Conservation (phyloP, 92 coral and sea anemone species). For the Zoanthus gigantus region DNA sequence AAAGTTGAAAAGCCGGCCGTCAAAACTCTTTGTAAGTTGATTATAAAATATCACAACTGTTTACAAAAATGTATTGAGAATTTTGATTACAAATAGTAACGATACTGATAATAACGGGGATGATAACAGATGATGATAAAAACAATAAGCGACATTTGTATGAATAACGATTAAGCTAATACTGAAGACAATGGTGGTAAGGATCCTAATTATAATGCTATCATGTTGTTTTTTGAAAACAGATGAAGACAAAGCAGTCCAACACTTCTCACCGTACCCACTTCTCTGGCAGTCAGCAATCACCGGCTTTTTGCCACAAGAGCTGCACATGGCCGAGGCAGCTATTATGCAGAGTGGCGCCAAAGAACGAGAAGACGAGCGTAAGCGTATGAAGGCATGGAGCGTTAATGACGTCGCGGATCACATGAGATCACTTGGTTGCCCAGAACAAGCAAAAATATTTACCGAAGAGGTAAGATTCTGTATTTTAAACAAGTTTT, state of each 20-base stretch:
- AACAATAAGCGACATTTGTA: too few species aligned
- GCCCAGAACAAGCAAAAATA: conserved; percentile 65
- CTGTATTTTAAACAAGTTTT: background rate
- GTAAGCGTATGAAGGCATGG: conserved; percentile 56
- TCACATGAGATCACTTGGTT: conserved; percentile 63
- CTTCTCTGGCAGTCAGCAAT: conserved; percentile 66
- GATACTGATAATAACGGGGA: too few species aligned
- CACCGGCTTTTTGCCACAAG: conserved; percentile 49
- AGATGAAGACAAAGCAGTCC: conserved; percentile 77
- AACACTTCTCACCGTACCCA: conserved; percentile 64
- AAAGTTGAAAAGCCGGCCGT: background rate
- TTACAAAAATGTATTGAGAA: too few species aligned
- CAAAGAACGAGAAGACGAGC: conserved; percentile 48
- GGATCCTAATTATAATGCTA: too few species aligned
- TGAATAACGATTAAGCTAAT: too few species aligned
- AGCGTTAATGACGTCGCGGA: conserved; percentile 65
- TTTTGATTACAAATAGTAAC: too few species aligned
- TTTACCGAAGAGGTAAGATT: conserved; percentile 60
- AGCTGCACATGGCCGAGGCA: conserved; percentile 56
- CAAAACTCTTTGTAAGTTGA: conserved; percentile 27
- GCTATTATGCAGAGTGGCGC: conserved; percentile 57
- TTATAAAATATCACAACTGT: too few species aligned
- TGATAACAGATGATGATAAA: too few species aligned
- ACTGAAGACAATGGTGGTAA: too few species aligned
- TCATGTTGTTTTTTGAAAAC: background rate